These are phyloP conservation scores for Phaethornis superciliosus DNA, from an alignment of 2,113 vertebrate species.

Conservation along the genomic window DNA sequence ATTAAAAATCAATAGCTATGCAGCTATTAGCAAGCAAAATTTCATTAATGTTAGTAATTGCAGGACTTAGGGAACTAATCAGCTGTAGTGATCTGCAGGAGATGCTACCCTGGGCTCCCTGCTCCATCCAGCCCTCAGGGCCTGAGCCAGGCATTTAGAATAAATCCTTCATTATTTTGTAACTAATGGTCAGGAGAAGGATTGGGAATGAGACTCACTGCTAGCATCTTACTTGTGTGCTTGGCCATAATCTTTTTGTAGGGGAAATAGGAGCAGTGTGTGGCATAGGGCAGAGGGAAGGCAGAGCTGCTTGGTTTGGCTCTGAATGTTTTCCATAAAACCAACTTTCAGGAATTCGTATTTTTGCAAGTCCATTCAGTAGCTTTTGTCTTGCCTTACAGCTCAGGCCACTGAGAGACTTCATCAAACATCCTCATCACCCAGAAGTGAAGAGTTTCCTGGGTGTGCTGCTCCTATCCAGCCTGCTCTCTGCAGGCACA, in stretches of 20 bases:
- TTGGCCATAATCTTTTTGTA: background rate
- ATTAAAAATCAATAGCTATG: slow-evolving; percentile 54
- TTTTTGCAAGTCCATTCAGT: background rate
- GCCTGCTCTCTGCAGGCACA: background rate
- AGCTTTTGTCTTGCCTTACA: background rate
- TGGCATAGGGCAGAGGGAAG: background rate
- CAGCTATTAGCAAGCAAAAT: slow-evolving; percentile 27
- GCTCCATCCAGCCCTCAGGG: background rate
- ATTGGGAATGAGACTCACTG: background rate
- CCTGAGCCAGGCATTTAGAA: background rate
- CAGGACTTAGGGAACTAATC: slow-evolving; percentile 37
- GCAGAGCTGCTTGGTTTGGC: background rate
- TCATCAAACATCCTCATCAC: background rate
- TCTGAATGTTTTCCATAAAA: background rate
- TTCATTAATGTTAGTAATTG: slow-evolving; percentile 57
- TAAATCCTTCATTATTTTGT: background rate
- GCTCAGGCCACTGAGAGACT: background rate
- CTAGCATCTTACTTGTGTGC: background rate
- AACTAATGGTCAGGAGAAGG: background rate
- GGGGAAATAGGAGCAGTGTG: accelerated
- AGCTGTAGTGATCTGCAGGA: slow-evolving; percentile 11
- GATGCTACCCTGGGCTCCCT: slow-evolving; percentile 12
- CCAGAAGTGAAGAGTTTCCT: background rate
- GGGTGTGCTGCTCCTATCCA: background rate
- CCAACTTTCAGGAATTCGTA: background rate